Percentiles rank a stretch among this genome's conserved stretches.
These are phyloP conservation scores for Aurelia aurita DNA, from an alignment of 30 jellyfish, hydroid and myxozoan species.

Conservation along the genomic window DNA sequence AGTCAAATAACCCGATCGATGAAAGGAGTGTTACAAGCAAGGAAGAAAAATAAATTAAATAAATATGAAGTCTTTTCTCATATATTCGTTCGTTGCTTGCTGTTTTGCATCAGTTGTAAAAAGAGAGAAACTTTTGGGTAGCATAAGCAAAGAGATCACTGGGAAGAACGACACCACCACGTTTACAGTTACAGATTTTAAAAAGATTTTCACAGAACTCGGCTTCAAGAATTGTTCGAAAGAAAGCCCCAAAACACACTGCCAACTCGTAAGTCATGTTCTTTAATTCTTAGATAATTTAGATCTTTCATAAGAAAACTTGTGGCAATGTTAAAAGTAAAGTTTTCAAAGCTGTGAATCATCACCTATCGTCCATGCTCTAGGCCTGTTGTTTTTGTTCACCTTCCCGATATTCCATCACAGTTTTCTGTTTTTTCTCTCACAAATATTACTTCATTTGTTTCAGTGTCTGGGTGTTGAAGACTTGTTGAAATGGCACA, in stretches of 20 bases:
- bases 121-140: neutral
- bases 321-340: neutral
- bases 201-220: conserved; percentile 3
- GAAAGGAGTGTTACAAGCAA: too few species aligned
- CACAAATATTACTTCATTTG: neutral
- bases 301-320: neutral
- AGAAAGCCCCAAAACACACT: neutral
- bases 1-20: too few species aligned
- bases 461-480: conserved; percentile 51
- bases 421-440: too few species aligned
- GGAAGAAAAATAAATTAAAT: too few species aligned
- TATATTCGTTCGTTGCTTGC: neutral
- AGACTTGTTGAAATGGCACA: conserved; percentile 50
- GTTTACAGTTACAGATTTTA: conserved; percentile 15
- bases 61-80: conserved; percentile 24
- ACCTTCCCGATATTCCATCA: too few species aligned
- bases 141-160: conserved; percentile 22
- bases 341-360: too few species aligned
- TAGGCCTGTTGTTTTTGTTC: too few species aligned
- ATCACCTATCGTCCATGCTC: neutral
- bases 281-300: neutral
- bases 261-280: conserved; percentile 47
- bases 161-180: conserved; percentile 23
- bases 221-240: conserved; percentile 60
- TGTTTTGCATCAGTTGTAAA: conserved; percentile 5